phyloP scores from a whole-genome alignment of 2,797 vertebrate species.

The Falco novaeseelandiae region DNA sequence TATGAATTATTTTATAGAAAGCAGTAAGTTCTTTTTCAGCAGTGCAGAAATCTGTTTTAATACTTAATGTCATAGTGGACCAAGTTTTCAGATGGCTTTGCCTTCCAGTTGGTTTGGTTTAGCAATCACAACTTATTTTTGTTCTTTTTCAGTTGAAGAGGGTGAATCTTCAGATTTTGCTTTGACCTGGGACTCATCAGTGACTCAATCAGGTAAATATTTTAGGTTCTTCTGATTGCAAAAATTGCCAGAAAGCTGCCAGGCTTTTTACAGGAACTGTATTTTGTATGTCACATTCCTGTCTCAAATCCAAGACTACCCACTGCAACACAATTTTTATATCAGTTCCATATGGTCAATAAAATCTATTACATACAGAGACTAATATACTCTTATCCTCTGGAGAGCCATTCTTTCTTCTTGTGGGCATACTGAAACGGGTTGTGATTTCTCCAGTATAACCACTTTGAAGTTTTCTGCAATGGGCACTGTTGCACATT shows the following conservation, averaged over 20 bases:
- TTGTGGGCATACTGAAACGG: constrained; percentile 63
- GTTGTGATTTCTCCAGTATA: constrained; percentile 42
- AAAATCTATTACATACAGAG: constrained; percentile 76
- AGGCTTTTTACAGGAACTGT: constrained; percentile 63
- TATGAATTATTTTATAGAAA: constrained; percentile 30
- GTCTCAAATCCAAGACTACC: constrained; percentile 74
- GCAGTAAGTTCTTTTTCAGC: neutral
- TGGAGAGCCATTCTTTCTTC: constrained; percentile 60
- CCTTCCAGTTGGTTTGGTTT: constrained; percentile 7
- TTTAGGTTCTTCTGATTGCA: constrained; percentile 42
- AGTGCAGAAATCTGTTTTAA: constrained; percentile 25
- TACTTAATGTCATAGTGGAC: neutral
- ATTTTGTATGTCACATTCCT: constrained; percentile 74
- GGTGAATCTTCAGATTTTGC: constrained; percentile 91
- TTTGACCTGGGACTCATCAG: constrained; percentile 90
- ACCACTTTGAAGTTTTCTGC: constrained; percentile 52
- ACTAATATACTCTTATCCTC: constrained; percentile 69
- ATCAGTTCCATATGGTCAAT: constrained; percentile 87
- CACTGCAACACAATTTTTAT: constrained; percentile 77
- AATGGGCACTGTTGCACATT: constrained; percentile 42
- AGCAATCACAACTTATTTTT: constrained; percentile 62
- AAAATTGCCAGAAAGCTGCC: constrained; percentile 67
- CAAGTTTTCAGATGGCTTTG: neutral
- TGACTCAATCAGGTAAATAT: constrained; percentile 88
- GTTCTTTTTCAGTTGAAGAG: constrained; percentile 89